phyloP scores from a whole-genome alignment of 2,888 invertebrate genomes.

The Zhengitettix transpicula region DNA sequence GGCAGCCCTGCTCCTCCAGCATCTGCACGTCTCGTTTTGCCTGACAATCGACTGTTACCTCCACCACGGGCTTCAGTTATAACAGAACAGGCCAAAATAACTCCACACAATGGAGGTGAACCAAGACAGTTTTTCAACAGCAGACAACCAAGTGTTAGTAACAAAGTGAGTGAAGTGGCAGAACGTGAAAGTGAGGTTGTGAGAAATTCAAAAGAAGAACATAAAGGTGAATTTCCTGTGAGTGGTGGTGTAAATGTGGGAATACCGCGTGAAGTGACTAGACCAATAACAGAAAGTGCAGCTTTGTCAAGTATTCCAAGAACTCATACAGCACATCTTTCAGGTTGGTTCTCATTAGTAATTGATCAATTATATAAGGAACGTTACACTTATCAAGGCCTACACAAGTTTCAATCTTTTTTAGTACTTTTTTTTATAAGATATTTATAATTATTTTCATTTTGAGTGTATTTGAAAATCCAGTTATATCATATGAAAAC shows the following conservation, averaged over 20 bases:
- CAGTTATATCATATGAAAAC: no score
- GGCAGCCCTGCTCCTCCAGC: conserved; percentile 32
- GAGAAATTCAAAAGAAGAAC: conserved; percentile 5
- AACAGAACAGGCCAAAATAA: conserved; percentile 18
- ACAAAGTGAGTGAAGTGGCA: conserved; percentile 2
- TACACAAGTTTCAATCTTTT: no score
- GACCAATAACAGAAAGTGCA: conserved; percentile 8
- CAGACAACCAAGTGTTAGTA: conserved; percentile 6
- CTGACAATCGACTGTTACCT: conserved; percentile 10
- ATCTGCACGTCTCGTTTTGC: conserved; percentile 21
- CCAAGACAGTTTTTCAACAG: conserved; percentile 8
- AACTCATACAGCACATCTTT: conserved; percentile 8
- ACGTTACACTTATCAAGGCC: no score
- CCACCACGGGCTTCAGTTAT: conserved; percentile 20
- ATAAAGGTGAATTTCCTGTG: conserved; percentile 5
- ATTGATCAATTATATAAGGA: no score
- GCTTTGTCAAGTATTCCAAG: conserved; percentile 11
- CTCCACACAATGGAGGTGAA: conserved; percentile 9
- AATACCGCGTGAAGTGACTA: conserved; percentile 5
- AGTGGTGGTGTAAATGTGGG: conserved; percentile 7
- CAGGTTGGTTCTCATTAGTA: conserved; percentile 6
- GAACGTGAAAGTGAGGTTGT: conserved; percentile 1
- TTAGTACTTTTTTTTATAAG: no score
- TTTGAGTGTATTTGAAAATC: no score
- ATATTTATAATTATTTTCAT: no score